Evolutionary conservation across 2,113 vertebrate species (phyloP).

Genomic region (Eidolon helvum): DNA sequence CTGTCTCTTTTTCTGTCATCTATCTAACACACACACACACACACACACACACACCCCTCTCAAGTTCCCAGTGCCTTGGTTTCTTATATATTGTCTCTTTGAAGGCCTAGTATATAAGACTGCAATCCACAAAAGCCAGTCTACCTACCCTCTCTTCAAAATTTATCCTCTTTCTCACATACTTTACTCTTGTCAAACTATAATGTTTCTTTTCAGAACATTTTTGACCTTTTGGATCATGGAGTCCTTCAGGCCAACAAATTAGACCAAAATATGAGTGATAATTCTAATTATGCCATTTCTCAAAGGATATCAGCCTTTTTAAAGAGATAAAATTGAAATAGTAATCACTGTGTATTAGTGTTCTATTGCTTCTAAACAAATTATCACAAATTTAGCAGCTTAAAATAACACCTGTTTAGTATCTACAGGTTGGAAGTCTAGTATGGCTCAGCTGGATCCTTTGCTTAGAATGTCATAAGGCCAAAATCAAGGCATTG

Average conservation of each 20-base stretch:
- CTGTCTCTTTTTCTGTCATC: not conserved
- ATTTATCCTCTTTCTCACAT: not conserved
- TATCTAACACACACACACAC: not conserved
- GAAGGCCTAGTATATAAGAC: not conserved
- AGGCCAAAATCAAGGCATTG: slow-evolving; percentile 25
- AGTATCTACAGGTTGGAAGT: not conserved
- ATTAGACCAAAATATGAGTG: not conserved
- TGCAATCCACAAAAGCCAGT: not conserved
- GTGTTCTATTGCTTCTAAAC: slow-evolving; percentile 17
- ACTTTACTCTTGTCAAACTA: not conserved
- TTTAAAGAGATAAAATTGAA: not conserved
- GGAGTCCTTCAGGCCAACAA: not conserved
- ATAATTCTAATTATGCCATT: slow-evolving; percentile 12
- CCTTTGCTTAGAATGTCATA: not conserved
- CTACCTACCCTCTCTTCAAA: not conserved
- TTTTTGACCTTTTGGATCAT: not conserved
- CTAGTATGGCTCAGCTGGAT: slow-evolving; percentile 13
- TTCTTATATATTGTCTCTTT: not conserved
- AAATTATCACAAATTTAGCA: not conserved
- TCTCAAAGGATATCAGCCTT: slow-evolving; percentile 1
- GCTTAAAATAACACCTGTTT: slow-evolving; percentile 9
- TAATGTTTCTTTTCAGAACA: not conserved
- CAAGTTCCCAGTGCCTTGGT: not conserved
- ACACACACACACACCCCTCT: not conserved
- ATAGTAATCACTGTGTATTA: not conserved